Evolutionary conservation across 1,140 invertebrate genomes (phyloP).

Genomic region (Ylistrum balloti): DNA sequence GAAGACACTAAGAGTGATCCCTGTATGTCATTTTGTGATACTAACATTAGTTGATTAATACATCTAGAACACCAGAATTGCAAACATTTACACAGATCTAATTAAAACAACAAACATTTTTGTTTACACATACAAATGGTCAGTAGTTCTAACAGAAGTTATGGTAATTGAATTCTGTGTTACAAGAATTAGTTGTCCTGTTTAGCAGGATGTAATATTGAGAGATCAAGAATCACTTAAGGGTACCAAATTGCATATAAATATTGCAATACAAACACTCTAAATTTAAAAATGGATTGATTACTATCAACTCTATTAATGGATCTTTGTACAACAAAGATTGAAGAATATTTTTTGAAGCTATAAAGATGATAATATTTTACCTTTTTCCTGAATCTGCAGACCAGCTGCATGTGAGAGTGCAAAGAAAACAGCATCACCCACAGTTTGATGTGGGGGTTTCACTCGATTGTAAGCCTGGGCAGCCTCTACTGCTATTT

Average conservation of each 20-base stretch:
- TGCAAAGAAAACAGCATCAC: conserved; percentile 78
- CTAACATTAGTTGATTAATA: background rate
- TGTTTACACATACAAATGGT: background rate
- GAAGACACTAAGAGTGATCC: background rate
- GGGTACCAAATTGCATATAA: no score
- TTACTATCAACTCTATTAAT: background rate
- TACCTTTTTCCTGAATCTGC: conserved; percentile 63
- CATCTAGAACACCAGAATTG: background rate
- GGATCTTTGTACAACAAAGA: background rate
- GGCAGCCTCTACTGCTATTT: conserved; percentile 79
- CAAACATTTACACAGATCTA: conserved; percentile 20
- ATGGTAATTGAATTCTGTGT: no score
- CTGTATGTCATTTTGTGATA: background rate
- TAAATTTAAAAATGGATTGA: background rate
- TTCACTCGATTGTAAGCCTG: conserved; percentile 79
- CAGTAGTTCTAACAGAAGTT: no score
- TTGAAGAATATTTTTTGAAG: background rate
- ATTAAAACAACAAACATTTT: background rate
- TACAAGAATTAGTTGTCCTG: no score
- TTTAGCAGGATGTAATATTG: no score
- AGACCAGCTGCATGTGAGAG: conserved; percentile 61
- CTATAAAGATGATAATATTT: background rate
- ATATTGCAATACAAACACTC: background rate
- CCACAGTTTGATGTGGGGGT: conserved; percentile 81
- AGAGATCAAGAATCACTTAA: no score